Evolutionary conservation across 2,888 invertebrate genomes (phyloP), one percentile per base, ranked within the genome.

Genomic region (Tenthredo amoena): DNA sequence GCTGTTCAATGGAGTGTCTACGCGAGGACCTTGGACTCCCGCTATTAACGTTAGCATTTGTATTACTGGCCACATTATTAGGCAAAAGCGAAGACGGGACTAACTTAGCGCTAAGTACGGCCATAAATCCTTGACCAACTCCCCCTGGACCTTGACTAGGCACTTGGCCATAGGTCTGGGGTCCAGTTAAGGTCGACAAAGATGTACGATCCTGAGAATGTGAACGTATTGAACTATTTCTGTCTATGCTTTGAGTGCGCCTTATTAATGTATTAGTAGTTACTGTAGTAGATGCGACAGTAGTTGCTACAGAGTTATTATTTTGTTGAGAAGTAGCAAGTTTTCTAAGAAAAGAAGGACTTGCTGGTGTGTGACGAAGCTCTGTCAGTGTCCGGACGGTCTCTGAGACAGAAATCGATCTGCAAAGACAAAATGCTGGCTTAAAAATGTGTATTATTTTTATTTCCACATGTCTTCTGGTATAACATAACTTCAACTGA

Each of bases 381-480:
- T 98, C 97, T 0, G 97, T 98, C 85, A 98, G 94, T 68, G 97
- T 97, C 92, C 97, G 97, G 9, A 98, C 97, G 0, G 98, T 97
- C 93, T 98, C 98, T 0, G 98, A 97, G 26, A 98, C 98, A 90
- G 93, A 93, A 79, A 93, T 90, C 43, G 93, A 93, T 87, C 93
- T 93, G 85, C 4, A 87, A 87, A 68, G 47, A 6, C 34, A 40
- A 62, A 37, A 40, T 2, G 34, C 68, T 34, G 31, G n/a, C 18
- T 7, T 55, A 77, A 50, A 31, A 15, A 31, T 18, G 15, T 76
- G 12, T 26, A 34, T 84, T 71, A 10, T 12, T 31, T 43, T 43
- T 18, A 43, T 21, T 15, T n/a, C 12, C n/a, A 26, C 3, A 6
- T 0, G 6, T 72, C 12, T 58, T 40, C 12, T 26, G 31, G 10